A percentile compares a stretch with the other conserved stretches of the same genome.
These are phyloP conservation scores for Beris chalybata DNA, from an alignment of 2,888 invertebrate species.

Conservation along the genomic window DNA sequence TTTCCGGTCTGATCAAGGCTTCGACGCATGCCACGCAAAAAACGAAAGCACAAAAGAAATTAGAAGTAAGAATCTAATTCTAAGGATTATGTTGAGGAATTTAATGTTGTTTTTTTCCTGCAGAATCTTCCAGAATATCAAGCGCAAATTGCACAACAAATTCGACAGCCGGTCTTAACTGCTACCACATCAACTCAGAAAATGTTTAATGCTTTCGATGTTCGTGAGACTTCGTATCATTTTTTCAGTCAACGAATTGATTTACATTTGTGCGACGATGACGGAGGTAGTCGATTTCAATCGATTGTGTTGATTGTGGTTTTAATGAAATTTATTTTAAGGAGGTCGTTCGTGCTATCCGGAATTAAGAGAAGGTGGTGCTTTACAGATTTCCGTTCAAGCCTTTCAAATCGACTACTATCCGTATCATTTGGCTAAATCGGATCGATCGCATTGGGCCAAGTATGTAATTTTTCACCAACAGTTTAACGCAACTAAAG, in stretches of 20 bases:
- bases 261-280: conserved; percentile 95
- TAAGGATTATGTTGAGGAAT: conserved; percentile 19
- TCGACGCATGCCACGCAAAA: conserved; percentile 76
- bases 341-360: conserved; percentile 85
- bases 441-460: conserved; percentile 88
- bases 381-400: conserved; percentile 86
- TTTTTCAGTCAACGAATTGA: conserved; percentile 91
- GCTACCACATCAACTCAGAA: conserved; percentile 57
- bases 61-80: conserved; percentile 62
- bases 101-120: conserved; percentile 4
- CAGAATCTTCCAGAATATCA: conserved; percentile 71
- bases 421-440: conserved; percentile 92
- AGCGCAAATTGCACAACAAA: conserved; percentile 69
- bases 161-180: conserved; percentile 47
- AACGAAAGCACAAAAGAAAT: conserved; percentile 81
- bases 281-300: conserved; percentile 66
- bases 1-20: conserved; percentile 80
- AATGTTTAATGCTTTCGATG: conserved; percentile 85
- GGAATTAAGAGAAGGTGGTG: conserved; percentile 84
- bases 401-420: conserved; percentile 92
- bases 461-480: conserved; percentile 54
- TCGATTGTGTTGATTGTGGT: conserved; percentile 18
- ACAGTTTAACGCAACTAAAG: background rate
- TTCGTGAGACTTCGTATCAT: conserved; percentile 97
- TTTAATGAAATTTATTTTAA: conserved; percentile 48